Base-by-base conservation (phyloP, 2,888 invertebrate species). In the Patella pellucida region DNA sequence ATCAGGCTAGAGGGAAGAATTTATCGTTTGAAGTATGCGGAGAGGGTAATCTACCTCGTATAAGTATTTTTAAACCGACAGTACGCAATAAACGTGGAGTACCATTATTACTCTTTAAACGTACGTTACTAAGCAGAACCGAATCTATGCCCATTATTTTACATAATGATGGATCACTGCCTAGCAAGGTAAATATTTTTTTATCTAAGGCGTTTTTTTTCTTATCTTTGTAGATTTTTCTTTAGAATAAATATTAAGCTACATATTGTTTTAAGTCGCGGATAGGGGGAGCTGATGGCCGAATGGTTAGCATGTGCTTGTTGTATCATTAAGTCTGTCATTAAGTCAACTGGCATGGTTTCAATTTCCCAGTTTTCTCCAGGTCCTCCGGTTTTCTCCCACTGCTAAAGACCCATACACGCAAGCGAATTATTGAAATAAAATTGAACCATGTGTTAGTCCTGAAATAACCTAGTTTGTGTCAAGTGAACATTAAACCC, bases 11-110 rank as follows among this genome's bases (percentile, higher is more conserved):
- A 73, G 87, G 88, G n/a, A 86, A 85, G 74, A 86, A 86, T 23
- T 83, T 91, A 72, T 84, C 82, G 16, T 91, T 91, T 85, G 91
- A 91, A 78, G 78, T 91, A 41, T 79, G 83, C 7, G 91, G 91
- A 14, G 91, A 91, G 68, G 91, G 91, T 16, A 91, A 90, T 80
- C 84, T 91, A 68, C 91, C 91, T 1, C 81, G 90, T 23, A 87
- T 91, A 71, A 83, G 83, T 27, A 86, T 91, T 11, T 74, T 80
- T 52, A 89, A 89, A 77, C 91, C 91, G 12, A 84, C 85, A 11
- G 83, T 89, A 2, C 83, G 90, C 68, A 91, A 90, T 83, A 90
- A 90, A 86, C 86, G 88, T 72, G 91, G 91, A 73, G 90, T 91
- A 78, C 87, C 91, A 12, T 75, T 91, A 75, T 78, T 91, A 75